Evolutionary conservation across 2,113 vertebrate species (phyloP), one percentile per base, ranked within the genome.

Genomic region (Hymenochirus boettgeri): DNA sequence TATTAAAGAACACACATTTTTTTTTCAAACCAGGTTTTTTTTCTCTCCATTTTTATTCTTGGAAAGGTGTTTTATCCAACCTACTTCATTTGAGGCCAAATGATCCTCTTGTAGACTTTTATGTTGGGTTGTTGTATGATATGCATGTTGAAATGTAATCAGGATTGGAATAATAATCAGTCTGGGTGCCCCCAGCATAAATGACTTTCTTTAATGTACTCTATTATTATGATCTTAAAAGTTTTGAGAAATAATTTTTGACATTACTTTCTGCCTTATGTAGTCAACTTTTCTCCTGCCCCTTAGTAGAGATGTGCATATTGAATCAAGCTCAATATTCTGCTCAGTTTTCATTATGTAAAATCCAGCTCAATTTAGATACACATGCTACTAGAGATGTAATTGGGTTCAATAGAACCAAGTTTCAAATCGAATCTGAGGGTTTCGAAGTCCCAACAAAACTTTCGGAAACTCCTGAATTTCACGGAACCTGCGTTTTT

Each of bases 101-200:
- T 22, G 45, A 18, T 53, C n/a, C 47, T 60, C 45, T 47, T 67
- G 56, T 47, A 60, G 56, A 53, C 65, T 67, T 67, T 69, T 56
- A 69, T 69, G 65, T 59, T 58, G 33, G 33, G 23, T 31, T 67
- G 56, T 53, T 50, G 52, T 60, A 60, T 27, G 46, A 60, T 48
- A 60, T 59, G 15, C 27, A 60, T 45, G 33, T 52, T 57, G 19
- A 48, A 23, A 21, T 48, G 31, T 23, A 25, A 42, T 19, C 57
- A 56, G 45, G 45, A 66, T 60, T 47, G 65, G 65, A 53, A 69
- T 58, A 53, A 60, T 51, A 54, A 31, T 33, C 55, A 31, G 21
- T 27, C 37, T 60, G 11, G 35, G 48, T 69, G 7, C 19, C 65
- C 57, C 24, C 39, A 53, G 56, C 64, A 52, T 22, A 23, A 45